phyloP scores from a whole-genome alignment of 2,113 vertebrate genomes.

The Neotoma lepida region DNA sequence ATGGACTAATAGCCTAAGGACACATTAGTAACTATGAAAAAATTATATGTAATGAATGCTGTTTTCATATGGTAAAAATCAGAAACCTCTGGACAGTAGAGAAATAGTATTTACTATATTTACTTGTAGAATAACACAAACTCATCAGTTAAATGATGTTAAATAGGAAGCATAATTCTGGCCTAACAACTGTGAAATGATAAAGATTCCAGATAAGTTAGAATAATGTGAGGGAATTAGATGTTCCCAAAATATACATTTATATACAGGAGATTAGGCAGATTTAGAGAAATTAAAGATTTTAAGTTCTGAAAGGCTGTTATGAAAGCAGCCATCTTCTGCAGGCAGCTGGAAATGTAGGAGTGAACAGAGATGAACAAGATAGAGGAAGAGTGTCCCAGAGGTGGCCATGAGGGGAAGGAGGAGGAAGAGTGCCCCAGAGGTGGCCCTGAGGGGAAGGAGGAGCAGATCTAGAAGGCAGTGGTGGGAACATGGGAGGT shows the following conservation, averaged over 20 bases:
- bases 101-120: slow-evolving; percentile 3
- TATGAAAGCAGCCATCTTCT: background rate
- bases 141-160: background rate
- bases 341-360: background rate
- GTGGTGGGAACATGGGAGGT: too few species aligned
- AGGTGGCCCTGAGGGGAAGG: background rate
- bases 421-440: background rate
- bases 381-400: background rate
- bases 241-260: background rate
- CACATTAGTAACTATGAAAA: slow-evolving; percentile 21
- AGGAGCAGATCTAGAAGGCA: background rate
- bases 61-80: slow-evolving; percentile 1
- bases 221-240: background rate
- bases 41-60: background rate
- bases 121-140: background rate
- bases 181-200: background rate
- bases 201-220: slow-evolving; percentile 35
- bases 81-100: background rate
- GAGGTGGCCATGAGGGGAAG: background rate
- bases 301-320: background rate
- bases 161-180: background rate
- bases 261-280: background rate
- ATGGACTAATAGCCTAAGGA: background rate
- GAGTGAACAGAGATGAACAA: background rate
- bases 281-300: background rate